Evolutionary conservation across 2,888 invertebrate genomes (phyloP), one percentile per base, ranked within the genome.

Genomic region (Agapetus fuscipes): DNA sequence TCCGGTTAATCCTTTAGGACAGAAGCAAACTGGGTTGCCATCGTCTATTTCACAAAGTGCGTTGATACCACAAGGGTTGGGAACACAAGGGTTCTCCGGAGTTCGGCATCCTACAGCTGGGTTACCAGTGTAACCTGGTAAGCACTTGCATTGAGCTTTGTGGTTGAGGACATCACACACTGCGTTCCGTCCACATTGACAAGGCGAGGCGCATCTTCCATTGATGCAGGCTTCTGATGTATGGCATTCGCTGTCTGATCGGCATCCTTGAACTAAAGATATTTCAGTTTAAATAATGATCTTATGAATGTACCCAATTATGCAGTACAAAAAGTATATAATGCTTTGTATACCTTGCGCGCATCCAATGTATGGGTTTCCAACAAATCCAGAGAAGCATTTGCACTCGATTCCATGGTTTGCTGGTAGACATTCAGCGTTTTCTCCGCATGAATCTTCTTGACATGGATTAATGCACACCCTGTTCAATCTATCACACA

Each of bases 1-100:
- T 60, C 91, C 91, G 3, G 89, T 90, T 47, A 87, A 67, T 45
- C 88, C 89, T 60, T 84, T 87, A 1, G 89, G 89, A 56, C 91
- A 91, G 65, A 75, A 86, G 55, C 91, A 93, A 49, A 90, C 83
- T 2, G 90, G 89, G 58, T 81, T 83, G 34, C 87, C 89, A 52
- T 82, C 78, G 52, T 88, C 86, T 34, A 80, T 73, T 64, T 88
- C 87, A 56, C 91, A 93, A 47, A 83, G 62, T 2, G 91, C 89
- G 54, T 84, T 83, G 2, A 72, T 62, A n/a, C 90, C 90, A 53
- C 89, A 90, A n/a, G 89, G 89, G 61, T 83, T 88, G 15, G 86
- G 85, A 46, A 76, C 68, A 53, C 89, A 90, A 2, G 85, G 85
- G 59, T 88, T 81, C 17, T 66, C 60, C n/a, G 86, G 83, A 50